Evolutionary conservation across 2,888 invertebrate genomes (phyloP).

Genomic region (Girardia tigrina): DNA sequence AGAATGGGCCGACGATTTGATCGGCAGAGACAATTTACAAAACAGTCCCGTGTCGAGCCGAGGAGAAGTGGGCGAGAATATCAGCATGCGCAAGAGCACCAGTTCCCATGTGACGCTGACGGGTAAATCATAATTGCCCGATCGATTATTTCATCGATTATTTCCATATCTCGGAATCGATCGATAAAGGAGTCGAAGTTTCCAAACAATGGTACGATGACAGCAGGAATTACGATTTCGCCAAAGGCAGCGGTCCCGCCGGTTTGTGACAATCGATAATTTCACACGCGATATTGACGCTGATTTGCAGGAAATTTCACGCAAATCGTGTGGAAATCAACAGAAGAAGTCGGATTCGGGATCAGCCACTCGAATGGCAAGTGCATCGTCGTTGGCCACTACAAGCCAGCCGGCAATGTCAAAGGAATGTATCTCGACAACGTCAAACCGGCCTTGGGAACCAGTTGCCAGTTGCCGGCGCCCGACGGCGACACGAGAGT

Average conservation of each 20-base stretch:
- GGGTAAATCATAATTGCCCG: conserved; percentile 10
- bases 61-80: conserved; percentile 36
- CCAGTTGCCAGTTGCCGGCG: no score
- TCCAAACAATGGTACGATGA: conserved; percentile 34
- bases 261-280: conserved; percentile 19
- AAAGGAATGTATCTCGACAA: conserved; percentile 27
- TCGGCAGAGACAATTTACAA: conserved; percentile 16
- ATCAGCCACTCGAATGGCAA: conserved; percentile 17
- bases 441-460: conserved; percentile 19
- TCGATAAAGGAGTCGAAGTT: conserved; percentile 34
- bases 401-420: conserved; percentile 31
- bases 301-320: conserved; percentile 33
- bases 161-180: no score
- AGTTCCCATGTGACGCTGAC: conserved; percentile 32
- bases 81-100: conserved; percentile 36
- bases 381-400: conserved; percentile 32
- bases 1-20: conserved; percentile 35
- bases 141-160: neutral
- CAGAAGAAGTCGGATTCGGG: conserved; percentile 33
- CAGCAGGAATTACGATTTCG: conserved; percentile 34
- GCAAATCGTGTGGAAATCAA: conserved; percentile 30
- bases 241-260: conserved; percentile 30
- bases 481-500: no score
- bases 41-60: conserved; percentile 34
- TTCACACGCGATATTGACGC: neutral